Percentiles rank a stretch among this genome's conserved stretches.
Conservation (phyloP, 1,140 invertebrate species). For the Bombus confusus region DNA sequence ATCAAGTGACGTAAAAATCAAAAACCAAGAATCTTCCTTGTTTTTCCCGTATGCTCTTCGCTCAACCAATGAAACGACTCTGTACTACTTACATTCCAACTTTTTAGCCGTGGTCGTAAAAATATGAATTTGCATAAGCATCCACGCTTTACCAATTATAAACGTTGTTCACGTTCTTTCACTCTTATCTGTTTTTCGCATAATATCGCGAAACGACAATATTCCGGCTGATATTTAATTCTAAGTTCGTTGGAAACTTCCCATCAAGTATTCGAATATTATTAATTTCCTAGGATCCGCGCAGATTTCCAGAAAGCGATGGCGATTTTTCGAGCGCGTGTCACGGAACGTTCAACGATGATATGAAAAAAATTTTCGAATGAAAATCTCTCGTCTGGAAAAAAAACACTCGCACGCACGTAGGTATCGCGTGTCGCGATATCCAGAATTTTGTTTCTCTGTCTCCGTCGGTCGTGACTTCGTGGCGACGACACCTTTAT, state of each 20-base stretch:
- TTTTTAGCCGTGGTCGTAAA: too few relatives aligned
- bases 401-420: neutral
- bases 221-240: neutral
- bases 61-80: neutral
- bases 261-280: too few relatives aligned
- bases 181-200: neutral
- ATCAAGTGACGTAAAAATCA: neutral
- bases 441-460: too few relatives aligned
- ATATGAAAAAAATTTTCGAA: neutral
- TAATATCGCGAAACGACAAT: neutral
- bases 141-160: neutral
- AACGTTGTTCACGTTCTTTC: too few relatives aligned
- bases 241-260: too few relatives aligned
- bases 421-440: too few relatives aligned
- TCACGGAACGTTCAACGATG: neutral
- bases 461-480: neutral
- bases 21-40: neutral
- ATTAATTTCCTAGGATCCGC: too few relatives aligned
- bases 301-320: too few relatives aligned
- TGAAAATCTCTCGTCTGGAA: neutral
- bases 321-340: too few relatives aligned
- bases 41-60: neutral
- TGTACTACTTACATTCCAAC: too few relatives aligned
- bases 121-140: too few relatives aligned
- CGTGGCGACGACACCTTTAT: neutral